Percentiles rank a stretch among this genome's conserved stretches.
Evolutionary conservation across 1,140 invertebrate species (phyloP).

Genomic region (Frieseomelitta varia): DNA sequence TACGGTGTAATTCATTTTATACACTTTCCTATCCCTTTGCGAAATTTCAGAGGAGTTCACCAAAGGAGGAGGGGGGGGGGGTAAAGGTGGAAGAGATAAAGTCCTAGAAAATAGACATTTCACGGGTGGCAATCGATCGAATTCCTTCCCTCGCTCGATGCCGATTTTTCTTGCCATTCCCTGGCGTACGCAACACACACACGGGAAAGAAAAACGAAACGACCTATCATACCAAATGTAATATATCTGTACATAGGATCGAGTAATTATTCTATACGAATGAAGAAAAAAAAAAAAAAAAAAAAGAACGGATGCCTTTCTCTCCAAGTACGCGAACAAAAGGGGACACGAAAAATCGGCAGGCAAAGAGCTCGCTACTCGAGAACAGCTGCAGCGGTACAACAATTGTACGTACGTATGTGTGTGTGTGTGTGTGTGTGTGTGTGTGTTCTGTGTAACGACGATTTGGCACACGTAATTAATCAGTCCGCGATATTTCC

Average conservation of each 20-base stretch:
- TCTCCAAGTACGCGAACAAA: conserved; percentile 25
- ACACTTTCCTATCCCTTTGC: too few relatives aligned
- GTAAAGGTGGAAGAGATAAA: neutral
- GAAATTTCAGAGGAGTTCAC: too few relatives aligned
- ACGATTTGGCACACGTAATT: conserved; percentile 75
- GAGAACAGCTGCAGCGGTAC: conserved; percentile 34
- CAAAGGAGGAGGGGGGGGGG: too few relatives aligned
- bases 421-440: neutral
- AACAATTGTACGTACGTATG: conserved; percentile 4
- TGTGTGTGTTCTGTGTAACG: conserved; percentile 29
- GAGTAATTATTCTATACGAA: neutral
- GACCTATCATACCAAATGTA: neutral
- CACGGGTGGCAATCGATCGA: neutral
- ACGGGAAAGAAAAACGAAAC: neutral
- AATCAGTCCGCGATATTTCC: conserved; percentile 37
- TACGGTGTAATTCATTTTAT: too few relatives aligned
- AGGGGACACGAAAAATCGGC: conserved; percentile 35
- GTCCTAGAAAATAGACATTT: neutral
- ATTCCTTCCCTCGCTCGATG: neutral
- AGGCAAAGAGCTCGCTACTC: conserved; percentile 17
- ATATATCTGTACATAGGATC: neutral
- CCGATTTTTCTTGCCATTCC: conserved; percentile 10
- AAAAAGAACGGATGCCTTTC: neutral
- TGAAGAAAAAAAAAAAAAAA: neutral
- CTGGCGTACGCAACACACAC: too few relatives aligned